phyloP scores from a whole-genome alignment of 2,888 invertebrate genomes.

The Epinotia ramella region DNA sequence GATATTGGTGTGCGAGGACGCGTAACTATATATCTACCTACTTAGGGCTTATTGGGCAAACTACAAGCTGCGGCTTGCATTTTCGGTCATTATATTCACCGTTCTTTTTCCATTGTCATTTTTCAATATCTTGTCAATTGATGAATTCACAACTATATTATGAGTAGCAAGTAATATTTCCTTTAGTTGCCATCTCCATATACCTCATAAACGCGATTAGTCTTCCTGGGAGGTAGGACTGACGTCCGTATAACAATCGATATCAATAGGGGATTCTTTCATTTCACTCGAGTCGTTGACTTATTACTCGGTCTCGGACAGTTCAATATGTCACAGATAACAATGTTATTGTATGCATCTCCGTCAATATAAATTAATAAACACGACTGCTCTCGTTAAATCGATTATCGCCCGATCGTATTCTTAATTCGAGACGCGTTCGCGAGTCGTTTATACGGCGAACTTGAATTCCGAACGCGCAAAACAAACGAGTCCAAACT shows the following conservation, averaged over 20 bases:
- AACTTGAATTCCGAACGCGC: slow-evolving; percentile 67
- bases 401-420: slow-evolving; percentile 36
- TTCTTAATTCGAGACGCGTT: slow-evolving; percentile 33
- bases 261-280: slow-evolving; percentile 65
- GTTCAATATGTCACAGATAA: slow-evolving; percentile 72
- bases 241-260: slow-evolving; percentile 55
- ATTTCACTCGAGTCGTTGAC: slow-evolving; percentile 72
- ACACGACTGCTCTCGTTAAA: slow-evolving; percentile 51
- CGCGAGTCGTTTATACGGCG: slow-evolving; percentile 57
- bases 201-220: neutral
- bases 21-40: slow-evolving; percentile 62
- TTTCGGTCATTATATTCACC: slow-evolving; percentile 24
- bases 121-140: neutral
- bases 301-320: slow-evolving; percentile 68
- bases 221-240: slow-evolving; percentile 50
- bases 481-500: slow-evolving; percentile 63
- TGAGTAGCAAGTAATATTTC: neutral
- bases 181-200: neutral
- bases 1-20: slow-evolving; percentile 70
- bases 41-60: slow-evolving; percentile 37
- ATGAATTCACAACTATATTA: neutral
- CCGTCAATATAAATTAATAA: slow-evolving; percentile 58
- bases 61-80: slow-evolving; percentile 27
- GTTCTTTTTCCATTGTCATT: slow-evolving; percentile 32
- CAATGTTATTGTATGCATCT: slow-evolving; percentile 66